Percentiles rank a stretch among this genome's conserved stretches.
phyloP scores from a whole-genome alignment of 2,797 vertebrate species.

The Neostethus bicornis region DNA sequence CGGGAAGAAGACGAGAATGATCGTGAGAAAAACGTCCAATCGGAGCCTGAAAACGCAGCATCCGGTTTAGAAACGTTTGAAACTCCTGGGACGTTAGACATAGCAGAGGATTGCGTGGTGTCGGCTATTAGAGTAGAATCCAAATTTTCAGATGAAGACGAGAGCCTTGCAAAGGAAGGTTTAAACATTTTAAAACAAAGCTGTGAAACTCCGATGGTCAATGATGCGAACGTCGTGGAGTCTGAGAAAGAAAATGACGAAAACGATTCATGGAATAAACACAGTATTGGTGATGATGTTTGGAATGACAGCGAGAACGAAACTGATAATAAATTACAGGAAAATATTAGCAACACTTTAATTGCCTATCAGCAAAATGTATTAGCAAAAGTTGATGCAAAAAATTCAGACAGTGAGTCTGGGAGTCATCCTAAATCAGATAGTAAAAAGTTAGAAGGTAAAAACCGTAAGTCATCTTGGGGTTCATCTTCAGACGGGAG shows the following conservation, averaged over 20 bases:
- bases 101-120: slow-evolving; percentile 74
- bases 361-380: slow-evolving; percentile 21
- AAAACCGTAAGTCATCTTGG: slow-evolving; percentile 60
- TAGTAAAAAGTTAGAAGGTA: slow-evolving; percentile 9
- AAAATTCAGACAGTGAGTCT: slow-evolving; percentile 16
- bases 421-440: slow-evolving; percentile 26
- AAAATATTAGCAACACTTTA: slow-evolving; percentile 20
- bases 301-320: slow-evolving; percentile 56
- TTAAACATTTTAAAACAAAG: slow-evolving; percentile 6
- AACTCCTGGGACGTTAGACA: slow-evolving; percentile 47
- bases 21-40: slow-evolving; percentile 21
- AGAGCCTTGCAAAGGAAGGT: slow-evolving; percentile 58
- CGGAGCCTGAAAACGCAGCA: slow-evolving; percentile 22
- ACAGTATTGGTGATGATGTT: slow-evolving; percentile 15
- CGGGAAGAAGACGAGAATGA: not conserved
- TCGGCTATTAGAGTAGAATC: slow-evolving; percentile 78
- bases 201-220: slow-evolving; percentile 15
- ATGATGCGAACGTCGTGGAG: slow-evolving; percentile 16
- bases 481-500: slow-evolving; percentile 64
- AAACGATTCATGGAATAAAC: slow-evolving; percentile 42
- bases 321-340: slow-evolving; percentile 17
- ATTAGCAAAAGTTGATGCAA: not conserved
- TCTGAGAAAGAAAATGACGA: slow-evolving; percentile 43
- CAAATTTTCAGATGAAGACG: slow-evolving; percentile 78
- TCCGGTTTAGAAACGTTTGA: slow-evolving; percentile 14